These are phyloP conservation scores for Cinclus cinclus DNA, from an alignment of 2,113 vertebrate genomes.

Conservation along the genomic window DNA sequence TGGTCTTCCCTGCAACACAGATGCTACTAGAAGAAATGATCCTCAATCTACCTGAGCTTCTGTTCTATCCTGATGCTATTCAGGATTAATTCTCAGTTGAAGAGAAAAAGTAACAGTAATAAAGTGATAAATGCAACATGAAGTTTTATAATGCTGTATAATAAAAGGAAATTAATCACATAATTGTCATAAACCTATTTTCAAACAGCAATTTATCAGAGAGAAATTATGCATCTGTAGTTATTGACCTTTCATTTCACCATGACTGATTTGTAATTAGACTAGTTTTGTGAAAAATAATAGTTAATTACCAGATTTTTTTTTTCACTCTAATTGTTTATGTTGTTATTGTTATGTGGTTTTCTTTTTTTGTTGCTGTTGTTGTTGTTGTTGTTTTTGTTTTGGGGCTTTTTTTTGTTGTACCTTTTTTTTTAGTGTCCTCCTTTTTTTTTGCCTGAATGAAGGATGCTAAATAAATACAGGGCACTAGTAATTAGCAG, in stretches of 20 bases:
- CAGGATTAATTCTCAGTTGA: constrained; percentile 60
- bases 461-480: constrained; percentile 55
- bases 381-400: background rate
- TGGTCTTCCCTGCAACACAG: background rate
- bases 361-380: background rate
- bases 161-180: constrained; percentile 82
- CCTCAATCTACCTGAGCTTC: constrained; percentile 24
- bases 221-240: constrained; percentile 81
- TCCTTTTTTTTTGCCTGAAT: background rate
- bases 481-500: background rate
- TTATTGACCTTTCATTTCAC: constrained; percentile 80
- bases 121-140: constrained; percentile 77
- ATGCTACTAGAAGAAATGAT: background rate
- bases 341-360: background rate
- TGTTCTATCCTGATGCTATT: constrained; percentile 48
- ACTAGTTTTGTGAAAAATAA: constrained; percentile 74
- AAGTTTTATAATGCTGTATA: constrained; percentile 79
- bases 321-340: constrained; percentile 73
- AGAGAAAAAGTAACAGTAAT: constrained; percentile 70
- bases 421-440: constrained; percentile 7
- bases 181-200: constrained; percentile 82
- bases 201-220: constrained; percentile 80
- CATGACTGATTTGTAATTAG: constrained; percentile 78
- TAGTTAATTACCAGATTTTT: constrained; percentile 77
- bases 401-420: background rate